Evolutionary conservation across 1,140 invertebrate species (phyloP), one percentile per base, ranked within the genome.

Genomic region (Heliconius himera): DNA sequence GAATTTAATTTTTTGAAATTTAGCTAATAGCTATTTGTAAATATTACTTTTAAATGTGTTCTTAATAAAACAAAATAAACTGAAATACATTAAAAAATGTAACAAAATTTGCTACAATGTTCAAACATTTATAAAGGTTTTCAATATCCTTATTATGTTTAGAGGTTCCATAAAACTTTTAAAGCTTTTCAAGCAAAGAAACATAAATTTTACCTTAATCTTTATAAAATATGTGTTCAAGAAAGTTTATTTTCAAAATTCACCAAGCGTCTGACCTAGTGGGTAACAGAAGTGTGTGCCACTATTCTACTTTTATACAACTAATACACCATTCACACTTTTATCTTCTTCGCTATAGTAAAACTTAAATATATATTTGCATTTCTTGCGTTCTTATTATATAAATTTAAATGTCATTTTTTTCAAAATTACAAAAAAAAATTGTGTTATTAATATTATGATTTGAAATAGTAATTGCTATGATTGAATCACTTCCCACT

Each of bases 201-300:
- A 46, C 16, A 46, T 0, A 46, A 46, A 46, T 16, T 46, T 66
- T 66, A 13, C 22, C 9, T 26, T 66, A 66, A 66, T 66, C 54
- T 26, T n/a, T 66, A 66, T 29, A 60, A 26, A 60, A 26, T 60
- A 26, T 66, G 13, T 26, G 26, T 13, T 16, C 26, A 66, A 66
- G 60, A 66, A 66, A 16, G 26, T 29, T 51, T 66, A 29, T 66
- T 66, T 66, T 16, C 20, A n/a, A 54, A 60, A 66, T 11, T 26
- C 60, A 29, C 60, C 26, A 29, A 66, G 22, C 60, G 13, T 29
- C 60, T 66, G 60, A 26, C 60, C 60, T 66, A 29, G 22, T 29
- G 11, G 26, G 22, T n/a, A 66, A 77, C 16, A 71, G 73, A 26
- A 49, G 66, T 80, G 66, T 80, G 36, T 80, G 78, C 26, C 78